These are phyloP conservation scores for Lithophane semibrunnea DNA, from an alignment of 2,888 invertebrate genomes.

Conservation along the genomic window DNA sequence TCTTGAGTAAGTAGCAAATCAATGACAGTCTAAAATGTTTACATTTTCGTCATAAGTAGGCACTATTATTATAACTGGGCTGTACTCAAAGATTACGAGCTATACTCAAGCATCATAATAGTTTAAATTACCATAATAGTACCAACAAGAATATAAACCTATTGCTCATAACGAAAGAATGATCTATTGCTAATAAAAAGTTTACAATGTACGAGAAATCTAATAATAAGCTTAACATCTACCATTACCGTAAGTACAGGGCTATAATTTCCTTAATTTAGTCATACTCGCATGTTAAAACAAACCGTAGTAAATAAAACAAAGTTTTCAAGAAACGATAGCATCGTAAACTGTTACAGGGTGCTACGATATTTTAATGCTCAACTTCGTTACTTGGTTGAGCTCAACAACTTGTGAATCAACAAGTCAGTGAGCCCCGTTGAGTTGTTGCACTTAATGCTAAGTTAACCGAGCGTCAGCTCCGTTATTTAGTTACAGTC, in stretches of 20 bases:
- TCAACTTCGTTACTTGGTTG: conserved; percentile 60
- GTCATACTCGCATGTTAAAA: conserved; percentile 43
- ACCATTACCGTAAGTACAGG: conserved; percentile 15
- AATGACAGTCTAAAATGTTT: neutral
- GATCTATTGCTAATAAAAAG: conserved; percentile 37
- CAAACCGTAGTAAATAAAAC: conserved; percentile 64
- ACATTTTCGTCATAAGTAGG: neutral
- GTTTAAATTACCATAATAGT: neutral
- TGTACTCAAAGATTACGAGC: too few species aligned
- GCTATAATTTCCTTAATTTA: conserved; percentile 46
- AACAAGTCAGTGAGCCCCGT: conserved; percentile 69
- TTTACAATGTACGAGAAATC: conserved; percentile 17
- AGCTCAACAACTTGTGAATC: conserved; percentile 69
- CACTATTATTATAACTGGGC: too few species aligned
- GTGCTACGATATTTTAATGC: conserved; percentile 67
- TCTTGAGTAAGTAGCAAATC: neutral
- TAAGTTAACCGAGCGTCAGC: conserved; percentile 43
- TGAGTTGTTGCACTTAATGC: conserved; percentile 50
- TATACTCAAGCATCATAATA: neutral
- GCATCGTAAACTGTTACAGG: conserved; percentile 57
- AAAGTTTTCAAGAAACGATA: conserved; percentile 65
- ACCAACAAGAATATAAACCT: neutral
- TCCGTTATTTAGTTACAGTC: conserved; percentile 52
- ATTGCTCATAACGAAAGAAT: neutral
- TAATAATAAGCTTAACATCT: neutral